Evolutionary conservation across 1,140 invertebrate species (phyloP).

Genomic region (Wasmannia auropunctata): DNA sequence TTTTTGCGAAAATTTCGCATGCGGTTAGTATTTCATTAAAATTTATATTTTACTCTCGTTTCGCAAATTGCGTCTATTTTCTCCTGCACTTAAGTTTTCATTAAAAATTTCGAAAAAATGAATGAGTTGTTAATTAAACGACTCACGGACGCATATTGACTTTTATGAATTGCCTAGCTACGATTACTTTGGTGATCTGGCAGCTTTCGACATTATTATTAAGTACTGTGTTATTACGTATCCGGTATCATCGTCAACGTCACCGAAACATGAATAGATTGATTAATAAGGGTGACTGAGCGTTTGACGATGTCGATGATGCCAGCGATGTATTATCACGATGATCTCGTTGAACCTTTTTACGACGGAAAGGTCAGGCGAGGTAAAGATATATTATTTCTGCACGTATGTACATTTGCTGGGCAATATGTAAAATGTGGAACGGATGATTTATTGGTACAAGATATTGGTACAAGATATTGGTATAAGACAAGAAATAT

Average conservation of each 20-base stretch:
- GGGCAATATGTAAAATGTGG: neutral
- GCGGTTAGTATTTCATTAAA: neutral
- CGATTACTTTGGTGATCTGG: neutral
- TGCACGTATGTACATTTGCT: neutral
- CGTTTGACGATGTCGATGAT: neutral
- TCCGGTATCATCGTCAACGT: neutral
- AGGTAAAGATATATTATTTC: neutral
- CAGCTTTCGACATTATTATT: slow-evolving; percentile 12
- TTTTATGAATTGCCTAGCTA: neutral
- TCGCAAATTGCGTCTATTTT: neutral
- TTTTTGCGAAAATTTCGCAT: neutral
- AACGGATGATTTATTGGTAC: neutral
- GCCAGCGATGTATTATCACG: neutral
- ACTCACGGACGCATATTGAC: neutral
- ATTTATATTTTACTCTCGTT: neutral
- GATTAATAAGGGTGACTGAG: neutral
- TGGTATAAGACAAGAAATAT: neutral
- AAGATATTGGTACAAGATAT: neutral
- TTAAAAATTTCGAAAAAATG: neutral
- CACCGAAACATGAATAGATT: slow-evolving; percentile 17
- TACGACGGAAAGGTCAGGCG: slow-evolving; percentile 3
- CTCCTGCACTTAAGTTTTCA: neutral
- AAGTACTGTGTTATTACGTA: neutral
- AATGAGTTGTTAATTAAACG: slow-evolving; percentile 6
- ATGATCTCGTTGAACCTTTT: neutral